phyloP scores from a whole-genome alignment of 2,113 vertebrate species.

The Corythornis vintsioides region DNA sequence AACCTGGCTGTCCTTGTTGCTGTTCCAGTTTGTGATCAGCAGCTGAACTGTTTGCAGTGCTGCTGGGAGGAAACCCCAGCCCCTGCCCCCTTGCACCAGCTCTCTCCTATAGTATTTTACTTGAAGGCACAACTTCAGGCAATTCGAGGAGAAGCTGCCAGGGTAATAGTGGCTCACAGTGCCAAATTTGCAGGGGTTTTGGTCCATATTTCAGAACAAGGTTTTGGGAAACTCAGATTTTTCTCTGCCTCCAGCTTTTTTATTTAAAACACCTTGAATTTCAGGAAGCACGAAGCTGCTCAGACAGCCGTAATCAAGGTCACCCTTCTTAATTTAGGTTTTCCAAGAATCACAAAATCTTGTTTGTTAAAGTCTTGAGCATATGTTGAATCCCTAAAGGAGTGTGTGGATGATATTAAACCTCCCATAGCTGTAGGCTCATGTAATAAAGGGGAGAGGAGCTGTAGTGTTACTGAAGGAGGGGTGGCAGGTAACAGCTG shows the following conservation, averaged over 20 bases:
- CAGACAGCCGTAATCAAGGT: not conserved
- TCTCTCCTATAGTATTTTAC: not conserved
- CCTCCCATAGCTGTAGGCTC: not conserved
- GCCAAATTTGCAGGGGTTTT: not conserved
- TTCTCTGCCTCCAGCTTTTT: conserved; percentile 6
- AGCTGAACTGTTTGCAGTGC: not conserved
- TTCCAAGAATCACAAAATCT: not conserved
- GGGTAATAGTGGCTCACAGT: not conserved
- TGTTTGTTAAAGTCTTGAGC: not conserved
- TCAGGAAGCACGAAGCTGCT: not conserved
- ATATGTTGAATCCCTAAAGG: not conserved
- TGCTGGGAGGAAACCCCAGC: not conserved
- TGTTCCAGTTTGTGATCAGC: not conserved
- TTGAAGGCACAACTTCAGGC: not conserved
- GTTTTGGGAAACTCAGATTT: conserved; percentile 2
- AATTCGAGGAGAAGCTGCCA: not conserved
- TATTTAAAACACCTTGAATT: conserved; percentile 33
- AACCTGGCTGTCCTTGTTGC: not conserved
- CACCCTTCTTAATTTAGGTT: conserved; percentile 10
- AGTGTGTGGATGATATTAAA: not conserved
- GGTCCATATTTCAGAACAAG: not conserved
- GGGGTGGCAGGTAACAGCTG: not conserved
- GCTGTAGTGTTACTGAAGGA: not conserved
- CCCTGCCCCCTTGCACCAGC: not conserved
- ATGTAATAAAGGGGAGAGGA: not conserved